These are phyloP conservation scores for Nasonia vitripennis DNA, from an alignment of 1,140 invertebrate genomes.

Conservation along the genomic window DNA sequence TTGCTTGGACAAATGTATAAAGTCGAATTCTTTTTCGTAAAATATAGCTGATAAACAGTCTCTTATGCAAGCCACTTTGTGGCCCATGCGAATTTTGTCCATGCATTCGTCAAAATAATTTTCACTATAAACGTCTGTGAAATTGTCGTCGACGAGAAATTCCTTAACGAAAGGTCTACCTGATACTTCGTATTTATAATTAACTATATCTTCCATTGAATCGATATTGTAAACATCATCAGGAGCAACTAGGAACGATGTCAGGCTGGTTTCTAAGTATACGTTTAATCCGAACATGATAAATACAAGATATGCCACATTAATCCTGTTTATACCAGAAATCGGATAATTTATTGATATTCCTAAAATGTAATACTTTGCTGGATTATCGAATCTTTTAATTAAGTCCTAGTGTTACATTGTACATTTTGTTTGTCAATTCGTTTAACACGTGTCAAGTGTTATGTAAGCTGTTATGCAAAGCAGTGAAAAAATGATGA, in stretches of 20 bases:
- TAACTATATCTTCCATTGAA: neutral
- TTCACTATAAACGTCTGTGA: neutral
- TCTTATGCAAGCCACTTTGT: conserved; percentile 8
- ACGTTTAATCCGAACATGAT: neutral
- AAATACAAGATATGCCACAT: neutral
- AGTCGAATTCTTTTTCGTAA: neutral
- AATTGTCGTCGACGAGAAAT: neutral
- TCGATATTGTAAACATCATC: neutral
- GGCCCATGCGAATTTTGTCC: neutral
- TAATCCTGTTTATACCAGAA: neutral
- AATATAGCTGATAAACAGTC: neutral
- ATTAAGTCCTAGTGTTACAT: no score
- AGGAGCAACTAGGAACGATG: neutral
- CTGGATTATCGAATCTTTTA: neutral
- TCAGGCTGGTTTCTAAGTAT: neutral
- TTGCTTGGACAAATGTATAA: neutral
- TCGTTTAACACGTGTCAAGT: no score
- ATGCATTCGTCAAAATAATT: neutral
- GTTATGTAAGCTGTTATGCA: no score
- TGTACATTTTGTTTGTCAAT: no score
- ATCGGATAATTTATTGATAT: neutral
- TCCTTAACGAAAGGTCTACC: neutral
- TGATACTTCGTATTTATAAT: neutral
- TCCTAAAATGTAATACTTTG: neutral
- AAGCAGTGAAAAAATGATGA: no score